These are phyloP conservation scores for Chiloscyllium plagiosum DNA, from an alignment of 2,113 vertebrate genomes.

Conservation along the genomic window DNA sequence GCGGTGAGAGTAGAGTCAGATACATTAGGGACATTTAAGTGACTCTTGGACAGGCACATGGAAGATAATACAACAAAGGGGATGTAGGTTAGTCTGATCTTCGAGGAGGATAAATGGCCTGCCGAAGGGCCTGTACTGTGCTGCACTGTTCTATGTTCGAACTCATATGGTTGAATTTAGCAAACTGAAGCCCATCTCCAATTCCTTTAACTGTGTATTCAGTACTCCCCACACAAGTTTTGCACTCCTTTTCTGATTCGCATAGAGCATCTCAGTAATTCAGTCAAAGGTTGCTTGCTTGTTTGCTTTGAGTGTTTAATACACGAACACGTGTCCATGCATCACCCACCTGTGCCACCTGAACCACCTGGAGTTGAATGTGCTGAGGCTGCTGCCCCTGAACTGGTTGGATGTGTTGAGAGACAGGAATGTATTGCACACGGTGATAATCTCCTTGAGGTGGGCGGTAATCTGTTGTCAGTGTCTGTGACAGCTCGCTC, in stretches of 20 bases:
- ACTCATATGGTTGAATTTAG: too few species aligned
- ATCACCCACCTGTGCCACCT: conserved; percentile 79
- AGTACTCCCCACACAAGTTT: neutral
- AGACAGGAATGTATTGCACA: conserved; percentile 94
- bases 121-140: too few species aligned
- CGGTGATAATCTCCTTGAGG: conserved; percentile 88
- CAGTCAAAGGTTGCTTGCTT: neutral
- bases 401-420: conserved; percentile 63
- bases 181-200: too few species aligned
- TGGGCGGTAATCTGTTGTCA: conserved; percentile 87
- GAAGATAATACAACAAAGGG: too few species aligned
- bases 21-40: too few species aligned
- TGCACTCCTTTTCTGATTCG: neutral
- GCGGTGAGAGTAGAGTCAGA: too few species aligned
- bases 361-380: conserved; percentile 94
- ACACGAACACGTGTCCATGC: too few species aligned
- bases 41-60: too few species aligned
- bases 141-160: too few species aligned
- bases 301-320: neutral
- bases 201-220: neutral
- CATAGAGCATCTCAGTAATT: neutral
- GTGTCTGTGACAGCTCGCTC: conserved; percentile 92
- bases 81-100: too few species aligned
- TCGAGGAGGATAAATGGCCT: too few species aligned
- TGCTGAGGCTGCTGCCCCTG: conserved; percentile 80